Percentiles rank a stretch among this genome's conserved stretches.
These are phyloP conservation scores for Melinopterus prodromus DNA, from an alignment of 2,888 invertebrate genomes.

Conservation along the genomic window DNA sequence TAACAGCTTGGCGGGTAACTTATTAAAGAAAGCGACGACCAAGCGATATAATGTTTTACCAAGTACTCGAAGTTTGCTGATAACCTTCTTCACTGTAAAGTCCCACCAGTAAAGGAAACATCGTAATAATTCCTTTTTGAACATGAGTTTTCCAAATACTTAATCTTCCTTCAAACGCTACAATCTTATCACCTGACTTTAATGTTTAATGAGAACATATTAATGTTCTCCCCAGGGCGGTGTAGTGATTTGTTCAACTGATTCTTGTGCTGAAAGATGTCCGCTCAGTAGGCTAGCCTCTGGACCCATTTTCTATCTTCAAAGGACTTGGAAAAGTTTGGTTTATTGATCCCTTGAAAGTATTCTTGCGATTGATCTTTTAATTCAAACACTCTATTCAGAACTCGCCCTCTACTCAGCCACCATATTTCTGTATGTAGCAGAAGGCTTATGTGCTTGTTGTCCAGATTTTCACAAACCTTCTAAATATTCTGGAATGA, in stretches of 20 bases:
- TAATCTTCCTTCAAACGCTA: no score
- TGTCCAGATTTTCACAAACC: background rate
- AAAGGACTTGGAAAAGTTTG: conserved; percentile 8
- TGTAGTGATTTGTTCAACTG: background rate
- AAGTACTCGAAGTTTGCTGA: no score
- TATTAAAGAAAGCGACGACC: no score
- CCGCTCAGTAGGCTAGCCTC: conserved; percentile 14
- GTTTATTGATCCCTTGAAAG: conserved; percentile 9
- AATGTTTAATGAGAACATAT: no score
- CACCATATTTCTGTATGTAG: conserved; percentile 14
- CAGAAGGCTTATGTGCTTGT: background rate
- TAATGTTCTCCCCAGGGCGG: no score
- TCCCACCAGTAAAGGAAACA: no score
- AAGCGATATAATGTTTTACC: no score
- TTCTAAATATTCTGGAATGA: conserved; percentile 4
- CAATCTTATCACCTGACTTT: no score
- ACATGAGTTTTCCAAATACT: no score
- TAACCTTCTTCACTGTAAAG: no score
- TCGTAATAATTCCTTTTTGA: no score
- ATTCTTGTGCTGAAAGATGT: background rate
- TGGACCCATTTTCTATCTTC: conserved; percentile 13
- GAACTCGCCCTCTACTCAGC: conserved; percentile 16
- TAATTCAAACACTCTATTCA: conserved; percentile 15
- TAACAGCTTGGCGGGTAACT: no score
- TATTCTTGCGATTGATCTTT: conserved; percentile 10